Evolutionary conservation across 2,113 vertebrate species (phyloP), one percentile per base, ranked within the genome.

Genomic region (Catharus bicknelli): DNA sequence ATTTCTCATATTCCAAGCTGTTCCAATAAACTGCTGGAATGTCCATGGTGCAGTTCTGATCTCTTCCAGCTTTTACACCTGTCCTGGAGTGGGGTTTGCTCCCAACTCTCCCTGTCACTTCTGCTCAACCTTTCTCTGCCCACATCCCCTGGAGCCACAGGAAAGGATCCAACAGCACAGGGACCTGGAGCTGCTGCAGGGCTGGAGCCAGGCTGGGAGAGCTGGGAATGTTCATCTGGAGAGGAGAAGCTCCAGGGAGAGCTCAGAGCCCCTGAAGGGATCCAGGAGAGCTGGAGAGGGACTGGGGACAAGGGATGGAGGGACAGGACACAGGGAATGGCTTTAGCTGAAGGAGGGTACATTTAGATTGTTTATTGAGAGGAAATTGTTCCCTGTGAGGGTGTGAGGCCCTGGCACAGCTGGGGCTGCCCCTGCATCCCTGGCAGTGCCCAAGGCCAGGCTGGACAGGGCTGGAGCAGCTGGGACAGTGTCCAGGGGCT

Each of bases 61-160:
- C 45, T 34, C 63, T 18, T 22, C 25, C 47, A 42, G 25, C 27
- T n/a, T 66, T 74, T 14, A 25, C 9, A 15, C 50, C 47, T 30
- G 2, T 7, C 59, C 57, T 13, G 34, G 17, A 15, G 26, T 1
- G 21, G 55, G 45, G 32, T 5, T 8, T n/a, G 38, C 19, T 73
- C 13, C 43, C 11, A 62, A 2, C 34, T 26, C 3, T 15, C 48
- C 45, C 69, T 16, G 2, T 6, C 19, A 32, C 0, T 63, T 21
- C 67, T 75, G 51, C 45, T 17, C 13, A n/a, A 2, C 40, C 59
- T 38, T 66, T 17, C 63, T 2, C 78, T 19, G 26, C 66, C 61
- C 66, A 4, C 38, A 25, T 16, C 66, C 61, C 59, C 22, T 6
- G 63, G 40, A 78, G 61, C 14, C 12, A 14, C 0, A 1, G 57